These are phyloP conservation scores for Eupeodes corollae DNA, from an alignment of 1,140 invertebrate genomes.

Conservation along the genomic window DNA sequence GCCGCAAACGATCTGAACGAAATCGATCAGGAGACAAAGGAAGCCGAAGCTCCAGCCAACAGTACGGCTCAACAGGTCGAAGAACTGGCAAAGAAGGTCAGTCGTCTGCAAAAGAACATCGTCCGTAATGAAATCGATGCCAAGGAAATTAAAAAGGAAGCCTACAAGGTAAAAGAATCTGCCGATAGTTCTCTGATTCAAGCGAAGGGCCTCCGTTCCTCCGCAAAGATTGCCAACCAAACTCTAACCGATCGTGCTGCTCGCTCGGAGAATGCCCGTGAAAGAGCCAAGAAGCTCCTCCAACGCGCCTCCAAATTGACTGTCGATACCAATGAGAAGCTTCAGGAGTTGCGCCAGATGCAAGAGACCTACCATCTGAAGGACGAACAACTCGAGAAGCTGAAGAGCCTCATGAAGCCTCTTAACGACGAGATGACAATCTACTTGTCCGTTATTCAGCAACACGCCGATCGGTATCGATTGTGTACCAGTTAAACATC, in stretches of 20 bases:
- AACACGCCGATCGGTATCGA: constrained; percentile 41
- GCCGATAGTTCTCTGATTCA: constrained; percentile 33
- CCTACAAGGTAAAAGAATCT: constrained; percentile 41
- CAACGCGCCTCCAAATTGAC: constrained; percentile 64
- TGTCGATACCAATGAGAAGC: constrained; percentile 59
- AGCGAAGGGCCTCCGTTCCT: constrained; percentile 24
- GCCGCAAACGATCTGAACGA: constrained; percentile 62
- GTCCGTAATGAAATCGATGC: constrained; percentile 58
- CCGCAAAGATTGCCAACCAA: constrained; percentile 42
- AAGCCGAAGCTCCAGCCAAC: constrained; percentile 61
- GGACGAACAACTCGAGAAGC: constrained; percentile 36
- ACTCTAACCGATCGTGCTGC: constrained; percentile 48
- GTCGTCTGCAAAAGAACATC: constrained; percentile 61
- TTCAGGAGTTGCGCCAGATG: constrained; percentile 48
- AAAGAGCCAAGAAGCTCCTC: constrained; percentile 58
- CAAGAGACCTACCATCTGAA: constrained; percentile 39
- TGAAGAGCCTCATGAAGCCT: constrained; percentile 41
- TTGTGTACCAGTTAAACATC: constrained; percentile 38
- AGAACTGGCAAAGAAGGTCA: constrained; percentile 51
- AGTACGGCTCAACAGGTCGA: constrained; percentile 59
- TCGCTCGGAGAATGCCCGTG: constrained; percentile 53
- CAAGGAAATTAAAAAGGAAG: constrained; percentile 45
- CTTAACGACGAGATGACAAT: constrained; percentile 41
- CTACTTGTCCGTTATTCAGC: constrained; percentile 43
- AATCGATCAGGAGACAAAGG: constrained; percentile 54